Evolutionary conservation across 2,113 vertebrate species (phyloP).

Genomic region (Mustelus asterias): DNA sequence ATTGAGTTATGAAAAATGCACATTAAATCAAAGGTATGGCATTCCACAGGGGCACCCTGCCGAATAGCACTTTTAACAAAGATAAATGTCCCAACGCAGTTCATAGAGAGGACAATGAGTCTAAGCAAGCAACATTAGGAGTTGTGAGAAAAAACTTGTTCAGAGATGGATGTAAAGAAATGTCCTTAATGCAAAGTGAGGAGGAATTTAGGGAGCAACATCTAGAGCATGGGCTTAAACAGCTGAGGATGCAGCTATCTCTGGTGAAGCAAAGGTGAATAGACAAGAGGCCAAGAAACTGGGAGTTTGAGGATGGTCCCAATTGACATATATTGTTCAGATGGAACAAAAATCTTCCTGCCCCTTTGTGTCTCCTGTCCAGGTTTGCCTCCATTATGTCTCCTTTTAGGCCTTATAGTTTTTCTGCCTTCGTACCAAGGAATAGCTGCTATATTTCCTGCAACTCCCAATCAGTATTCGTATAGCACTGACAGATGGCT

Average conservation of each 20-base stretch:
- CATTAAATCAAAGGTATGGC: background rate
- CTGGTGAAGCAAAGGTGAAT: background rate
- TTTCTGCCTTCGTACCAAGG: background rate
- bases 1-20: background rate
- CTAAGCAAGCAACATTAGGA: background rate
- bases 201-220: background rate
- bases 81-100: background rate
- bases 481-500: background rate
- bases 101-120: background rate
- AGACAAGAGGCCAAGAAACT: background rate
- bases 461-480: background rate
- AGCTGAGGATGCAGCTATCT: background rate
- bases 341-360: background rate
- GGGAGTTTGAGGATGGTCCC: background rate
- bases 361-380: background rate
- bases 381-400: background rate
- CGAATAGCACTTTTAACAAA: background rate
- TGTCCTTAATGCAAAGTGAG: background rate
- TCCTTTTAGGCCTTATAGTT: background rate
- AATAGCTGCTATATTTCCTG: background rate
- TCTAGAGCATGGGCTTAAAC: background rate
- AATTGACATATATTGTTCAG: background rate
- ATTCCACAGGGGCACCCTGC: background rate
- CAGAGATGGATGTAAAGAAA: background rate
- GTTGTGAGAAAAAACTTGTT: background rate